Conservation (phyloP, 2,113 vertebrate genomes). For the Triplophysa tibetana region DNA sequence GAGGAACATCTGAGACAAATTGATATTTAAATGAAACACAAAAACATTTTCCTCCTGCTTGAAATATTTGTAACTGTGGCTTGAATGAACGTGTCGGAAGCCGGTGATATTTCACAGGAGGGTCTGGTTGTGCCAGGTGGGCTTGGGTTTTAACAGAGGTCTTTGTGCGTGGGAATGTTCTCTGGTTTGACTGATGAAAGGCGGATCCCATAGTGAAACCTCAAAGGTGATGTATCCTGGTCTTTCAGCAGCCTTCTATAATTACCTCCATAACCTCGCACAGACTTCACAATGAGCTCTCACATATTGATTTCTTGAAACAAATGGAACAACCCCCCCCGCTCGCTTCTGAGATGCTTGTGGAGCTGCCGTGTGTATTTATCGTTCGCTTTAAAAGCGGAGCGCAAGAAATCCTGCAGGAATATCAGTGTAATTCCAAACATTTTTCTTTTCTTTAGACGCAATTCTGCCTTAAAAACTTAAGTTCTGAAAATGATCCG, state of each 20-base stretch:
- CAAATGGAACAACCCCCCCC: neutral
- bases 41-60: too few relatives aligned
- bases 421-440: too few relatives aligned
- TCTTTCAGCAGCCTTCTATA: conserved; percentile 58
- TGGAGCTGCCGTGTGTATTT: neutral
- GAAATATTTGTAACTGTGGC: too few relatives aligned
- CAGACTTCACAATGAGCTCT: conserved; percentile 47
- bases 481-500: too few relatives aligned
- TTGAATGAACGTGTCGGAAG: neutral
- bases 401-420: neutral
- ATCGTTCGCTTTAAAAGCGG: neutral
- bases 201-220: conserved; percentile 54
- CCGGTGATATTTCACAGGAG: conserved; percentile 54
- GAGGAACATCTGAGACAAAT: too few relatives aligned
- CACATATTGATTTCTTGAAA: conserved; percentile 47
- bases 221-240: conserved; percentile 63
- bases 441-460: too few relatives aligned
- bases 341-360: neutral
- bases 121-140: conserved; percentile 15
- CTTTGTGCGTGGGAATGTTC: conserved; percentile 20
- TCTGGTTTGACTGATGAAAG: conserved; percentile 61
- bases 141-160: neutral
- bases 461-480: too few relatives aligned
- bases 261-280: conserved; percentile 64
- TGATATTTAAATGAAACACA: too few relatives aligned